Evolutionary conservation across 1,140 invertebrate species (phyloP).

Genomic region (Magallana angulata): DNA sequence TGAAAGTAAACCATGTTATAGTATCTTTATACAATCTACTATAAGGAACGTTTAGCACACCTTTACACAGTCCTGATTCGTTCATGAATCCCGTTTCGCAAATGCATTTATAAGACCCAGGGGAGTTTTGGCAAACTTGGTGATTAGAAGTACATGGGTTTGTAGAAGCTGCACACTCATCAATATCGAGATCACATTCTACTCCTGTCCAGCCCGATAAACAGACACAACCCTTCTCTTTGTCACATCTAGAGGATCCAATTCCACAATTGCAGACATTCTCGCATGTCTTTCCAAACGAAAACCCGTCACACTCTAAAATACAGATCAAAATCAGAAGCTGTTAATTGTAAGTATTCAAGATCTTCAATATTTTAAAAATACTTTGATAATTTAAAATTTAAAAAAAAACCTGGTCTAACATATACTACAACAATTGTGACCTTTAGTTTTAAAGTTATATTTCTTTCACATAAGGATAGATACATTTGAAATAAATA

Average conservation of each 20-base stretch:
- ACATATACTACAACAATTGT: no score
- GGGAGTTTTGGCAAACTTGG: conserved; percentile 59
- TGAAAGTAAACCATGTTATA: no score
- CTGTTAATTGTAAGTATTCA: no score
- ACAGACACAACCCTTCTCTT: conserved; percentile 60
- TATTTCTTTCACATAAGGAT: no score
- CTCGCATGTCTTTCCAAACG: conserved; percentile 58
- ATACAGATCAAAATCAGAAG: no score
- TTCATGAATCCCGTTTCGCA: conserved; percentile 61
- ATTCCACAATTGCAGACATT: conserved; percentile 57
- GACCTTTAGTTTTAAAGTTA: no score
- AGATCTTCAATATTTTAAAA: no score
- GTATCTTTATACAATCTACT: no score
- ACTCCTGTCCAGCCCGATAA: conserved; percentile 60
- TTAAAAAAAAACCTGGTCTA: no score
- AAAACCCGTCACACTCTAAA: conserved; percentile 44
- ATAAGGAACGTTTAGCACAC: conserved; percentile 17
- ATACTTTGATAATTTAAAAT: no score
- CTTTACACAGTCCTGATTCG: conserved; percentile 41
- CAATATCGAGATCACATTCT: conserved; percentile 61
- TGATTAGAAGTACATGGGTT: conserved; percentile 22
- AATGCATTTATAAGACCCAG: conserved; percentile 59
- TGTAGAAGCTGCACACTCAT: conserved; percentile 55
- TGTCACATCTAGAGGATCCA: conserved; percentile 48
- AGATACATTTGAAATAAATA: not conserved